A percentile compares a stretch with the other conserved stretches of the same genome.
These are phyloP conservation scores for Leptopterna dolabrata DNA, from an alignment of 2,888 invertebrate species.

Conservation along the genomic window DNA sequence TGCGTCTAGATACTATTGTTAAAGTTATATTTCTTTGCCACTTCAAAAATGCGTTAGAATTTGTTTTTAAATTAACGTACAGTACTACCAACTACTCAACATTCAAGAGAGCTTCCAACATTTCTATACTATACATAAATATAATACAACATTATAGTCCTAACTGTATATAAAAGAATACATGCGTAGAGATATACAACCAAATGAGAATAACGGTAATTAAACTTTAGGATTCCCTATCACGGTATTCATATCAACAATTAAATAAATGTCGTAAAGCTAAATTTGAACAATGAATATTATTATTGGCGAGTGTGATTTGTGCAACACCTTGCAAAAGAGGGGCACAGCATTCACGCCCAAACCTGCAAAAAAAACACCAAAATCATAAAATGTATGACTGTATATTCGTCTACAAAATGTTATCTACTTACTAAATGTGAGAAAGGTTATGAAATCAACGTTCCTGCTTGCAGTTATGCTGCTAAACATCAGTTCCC, in stretches of 20 bases:
- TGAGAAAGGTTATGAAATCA: neutral
- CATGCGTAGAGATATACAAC: neutral
- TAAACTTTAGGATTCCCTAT: neutral
- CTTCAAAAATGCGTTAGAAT: neutral
- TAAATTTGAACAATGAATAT: neutral
- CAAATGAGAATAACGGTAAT: neutral
- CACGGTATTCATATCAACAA: neutral
- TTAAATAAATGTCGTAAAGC: neutral
- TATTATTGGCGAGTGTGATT: neutral
- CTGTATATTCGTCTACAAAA: neutral
- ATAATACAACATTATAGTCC: neutral
- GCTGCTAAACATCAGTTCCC: neutral
- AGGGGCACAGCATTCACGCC: conserved; percentile 1
- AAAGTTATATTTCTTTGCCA: neutral
- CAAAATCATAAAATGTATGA: neutral
- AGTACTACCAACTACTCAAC: neutral
- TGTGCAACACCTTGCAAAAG: neutral
- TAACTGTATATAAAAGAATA: neutral
- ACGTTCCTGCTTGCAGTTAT: neutral
- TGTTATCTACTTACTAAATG: neutral
- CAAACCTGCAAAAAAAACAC: too few relatives aligned
- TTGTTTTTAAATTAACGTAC: neutral
- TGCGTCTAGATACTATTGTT: neutral
- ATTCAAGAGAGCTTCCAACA: neutral
- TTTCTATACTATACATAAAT: neutral